Conservation (phyloP, 2,797 vertebrate species). For the Malurus splendens region DNA sequence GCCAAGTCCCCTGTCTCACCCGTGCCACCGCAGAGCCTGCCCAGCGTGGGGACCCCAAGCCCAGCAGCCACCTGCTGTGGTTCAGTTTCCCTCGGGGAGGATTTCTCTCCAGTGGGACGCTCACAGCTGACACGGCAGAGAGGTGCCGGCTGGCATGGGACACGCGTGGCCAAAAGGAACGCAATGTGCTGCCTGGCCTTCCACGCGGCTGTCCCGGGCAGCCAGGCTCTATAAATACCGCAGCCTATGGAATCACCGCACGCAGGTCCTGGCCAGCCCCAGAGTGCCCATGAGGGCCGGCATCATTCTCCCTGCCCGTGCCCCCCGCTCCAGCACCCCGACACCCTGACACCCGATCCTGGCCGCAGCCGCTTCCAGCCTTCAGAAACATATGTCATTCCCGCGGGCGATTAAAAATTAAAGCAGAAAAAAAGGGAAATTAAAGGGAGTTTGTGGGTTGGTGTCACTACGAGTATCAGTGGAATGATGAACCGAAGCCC, state of each 20-base stretch:
- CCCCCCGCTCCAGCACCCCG: background rate
- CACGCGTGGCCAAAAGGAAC: background rate
- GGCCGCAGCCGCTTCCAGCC: background rate
- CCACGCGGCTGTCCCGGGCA: background rate
- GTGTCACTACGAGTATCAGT: background rate
- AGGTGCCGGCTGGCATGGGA: background rate
- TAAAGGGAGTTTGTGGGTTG: background rate
- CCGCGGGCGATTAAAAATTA: conserved; percentile 54
- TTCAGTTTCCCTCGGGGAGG: background rate
- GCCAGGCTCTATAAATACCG: conserved; percentile 41
- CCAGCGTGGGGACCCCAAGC: accelerated
- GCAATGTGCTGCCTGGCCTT: background rate
- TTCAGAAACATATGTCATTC: conserved; percentile 27
- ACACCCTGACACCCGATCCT: conserved; percentile 49
- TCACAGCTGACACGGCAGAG: background rate
- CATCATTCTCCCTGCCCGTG: background rate
- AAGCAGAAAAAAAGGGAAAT: conserved; percentile 22
- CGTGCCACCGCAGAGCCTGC: accelerated
- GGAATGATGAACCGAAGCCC: background rate
- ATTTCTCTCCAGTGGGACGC: accelerated
- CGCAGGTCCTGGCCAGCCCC: background rate
- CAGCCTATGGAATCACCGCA: background rate
- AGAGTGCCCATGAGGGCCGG: background rate
- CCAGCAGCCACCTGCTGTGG: background rate
- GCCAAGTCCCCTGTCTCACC: background rate